Evolutionary conservation across 2,888 invertebrate species (phyloP), one percentile per base, ranked within the genome.

Genomic region (Ophioninae sp.): DNA sequence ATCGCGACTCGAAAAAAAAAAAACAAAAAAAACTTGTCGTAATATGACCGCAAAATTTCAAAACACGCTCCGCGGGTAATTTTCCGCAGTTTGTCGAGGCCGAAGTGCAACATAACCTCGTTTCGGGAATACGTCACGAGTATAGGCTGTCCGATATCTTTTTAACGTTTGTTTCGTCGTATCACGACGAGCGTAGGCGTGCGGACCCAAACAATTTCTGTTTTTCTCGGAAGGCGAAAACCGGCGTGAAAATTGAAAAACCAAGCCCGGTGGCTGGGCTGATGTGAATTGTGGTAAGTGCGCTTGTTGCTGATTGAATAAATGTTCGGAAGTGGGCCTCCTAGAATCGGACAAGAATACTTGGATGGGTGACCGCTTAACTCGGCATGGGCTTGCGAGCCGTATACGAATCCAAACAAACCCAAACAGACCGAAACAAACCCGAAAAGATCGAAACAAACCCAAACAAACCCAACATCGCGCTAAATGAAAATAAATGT

Each of bases 21-120:
- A 51, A 2, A 10, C 6, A 41, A 10, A 51, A 51, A 17, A 51
- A 5, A 51, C 51, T 17, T 51, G 5, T 2, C 51, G 17, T 5
- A 17, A 51, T 51, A 51, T 51, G 17, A 51, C 23, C 17, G 23
- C 23, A 68, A 68, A 23, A 9, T 30, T 68, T 68, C 13, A 68
- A 68, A 68, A 23, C 23, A 51, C 22, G 51, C 44, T 68, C 13
- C 44, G 17, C 68, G 51, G 41, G 41, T n/a, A 68, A 51, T 51
- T 20, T 20, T 23, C 17, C 30, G 51, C n/a, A 2, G 17, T 23
- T 68, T 23, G 30, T 68, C 8, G n/a, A 68, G 17, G 68, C 17
- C 30, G 10, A 51, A 51, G 51, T 23, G 68, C 23, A 6, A 68
- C 51, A 68, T 68, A 68, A 68, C 68, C 68, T 68, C 51, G 10